Conservation (phyloP, 2,888 invertebrate species). For the Strigamia transsilvanica region DNA sequence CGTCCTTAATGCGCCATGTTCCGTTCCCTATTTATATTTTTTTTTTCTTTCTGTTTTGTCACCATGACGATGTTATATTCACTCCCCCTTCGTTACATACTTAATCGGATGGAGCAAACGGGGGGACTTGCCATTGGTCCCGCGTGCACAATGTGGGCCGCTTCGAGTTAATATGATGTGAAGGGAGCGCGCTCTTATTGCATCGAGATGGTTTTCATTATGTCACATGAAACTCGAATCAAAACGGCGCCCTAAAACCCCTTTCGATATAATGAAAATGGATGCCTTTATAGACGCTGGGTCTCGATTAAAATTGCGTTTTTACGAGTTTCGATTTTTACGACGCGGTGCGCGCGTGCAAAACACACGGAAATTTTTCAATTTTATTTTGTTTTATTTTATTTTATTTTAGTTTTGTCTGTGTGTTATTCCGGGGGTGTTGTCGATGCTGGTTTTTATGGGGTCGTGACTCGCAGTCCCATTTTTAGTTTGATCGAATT, state of each 20-base stretch:
- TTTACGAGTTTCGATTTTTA: constrained; percentile 20
- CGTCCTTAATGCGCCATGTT: constrained; percentile 44
- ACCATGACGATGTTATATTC: constrained; percentile 48
- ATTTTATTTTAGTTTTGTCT: background rate
- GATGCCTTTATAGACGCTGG: background rate
- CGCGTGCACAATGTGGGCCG: constrained; percentile 38
- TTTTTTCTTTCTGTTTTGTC: constrained; percentile 40
- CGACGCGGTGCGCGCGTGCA: too few species aligned
- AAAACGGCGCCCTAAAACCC: constrained; percentile 41
- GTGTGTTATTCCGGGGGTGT: background rate
- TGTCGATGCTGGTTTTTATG: background rate
- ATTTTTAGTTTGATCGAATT: background rate
- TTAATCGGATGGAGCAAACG: constrained; percentile 47
- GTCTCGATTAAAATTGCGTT: constrained; percentile 3
- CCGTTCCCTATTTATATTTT: constrained; percentile 18
- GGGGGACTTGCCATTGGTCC: constrained; percentile 37
- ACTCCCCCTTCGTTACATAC: constrained; percentile 48
- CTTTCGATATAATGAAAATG: constrained; percentile 41
- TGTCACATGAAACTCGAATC: constrained; percentile 48
- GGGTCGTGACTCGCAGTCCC: constrained; percentile 6
- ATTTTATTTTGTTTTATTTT: background rate
- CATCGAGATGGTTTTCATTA: constrained; percentile 48
- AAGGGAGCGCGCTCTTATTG: constrained; percentile 48
- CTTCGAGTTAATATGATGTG: constrained; percentile 46
- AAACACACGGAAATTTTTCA: background rate